A percentile compares a stretch with the other conserved stretches of the same genome.
Conservation (phyloP, 2,888 invertebrate genomes). For the Brachypalpus laphriformis region DNA sequence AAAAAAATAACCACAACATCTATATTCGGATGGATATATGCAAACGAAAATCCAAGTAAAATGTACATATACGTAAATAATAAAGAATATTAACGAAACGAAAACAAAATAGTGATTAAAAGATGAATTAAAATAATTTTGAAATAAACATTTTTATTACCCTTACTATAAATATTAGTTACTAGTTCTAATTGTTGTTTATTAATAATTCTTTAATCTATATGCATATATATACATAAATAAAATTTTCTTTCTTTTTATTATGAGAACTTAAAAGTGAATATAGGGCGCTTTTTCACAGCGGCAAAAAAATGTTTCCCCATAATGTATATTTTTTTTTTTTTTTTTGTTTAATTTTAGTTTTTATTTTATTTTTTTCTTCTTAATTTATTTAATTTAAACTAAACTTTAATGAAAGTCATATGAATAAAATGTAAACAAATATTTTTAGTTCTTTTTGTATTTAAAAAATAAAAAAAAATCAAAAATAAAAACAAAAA, state of each 20-base stretch:
- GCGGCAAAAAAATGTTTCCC: neutral
- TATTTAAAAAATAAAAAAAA: slow-evolving; percentile 40
- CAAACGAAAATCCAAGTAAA: slow-evolving; percentile 7
- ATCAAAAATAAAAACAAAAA: neutral
- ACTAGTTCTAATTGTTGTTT: slow-evolving; percentile 39
- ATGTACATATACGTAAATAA: slow-evolving; percentile 37
- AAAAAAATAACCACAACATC: neutral
- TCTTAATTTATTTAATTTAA: slow-evolving; percentile 72
- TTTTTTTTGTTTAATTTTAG: slow-evolving; percentile 30
- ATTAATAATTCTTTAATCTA: slow-evolving; percentile 36
- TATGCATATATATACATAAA: slow-evolving; percentile 11
- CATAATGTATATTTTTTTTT: slow-evolving; percentile 20
- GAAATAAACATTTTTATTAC: slow-evolving; percentile 28
- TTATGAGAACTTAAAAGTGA: slow-evolving; percentile 1
- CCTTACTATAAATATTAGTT: slow-evolving; percentile 11
- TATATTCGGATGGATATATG: neutral
- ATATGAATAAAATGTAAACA: slow-evolving; percentile 64
- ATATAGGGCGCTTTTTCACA: slow-evolving; percentile 8
- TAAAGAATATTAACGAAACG: slow-evolving; percentile 5
- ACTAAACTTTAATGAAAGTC: slow-evolving; percentile 52
- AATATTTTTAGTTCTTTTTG: slow-evolving; percentile 63
- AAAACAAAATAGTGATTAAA: slow-evolving; percentile 27
- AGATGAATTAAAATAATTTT: neutral
- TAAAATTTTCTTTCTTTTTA: neutral
- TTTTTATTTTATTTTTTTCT: slow-evolving; percentile 40